Conservation (phyloP, 92 coral and sea anemone genomes). For the Epizoanthus rinbou region DNA sequence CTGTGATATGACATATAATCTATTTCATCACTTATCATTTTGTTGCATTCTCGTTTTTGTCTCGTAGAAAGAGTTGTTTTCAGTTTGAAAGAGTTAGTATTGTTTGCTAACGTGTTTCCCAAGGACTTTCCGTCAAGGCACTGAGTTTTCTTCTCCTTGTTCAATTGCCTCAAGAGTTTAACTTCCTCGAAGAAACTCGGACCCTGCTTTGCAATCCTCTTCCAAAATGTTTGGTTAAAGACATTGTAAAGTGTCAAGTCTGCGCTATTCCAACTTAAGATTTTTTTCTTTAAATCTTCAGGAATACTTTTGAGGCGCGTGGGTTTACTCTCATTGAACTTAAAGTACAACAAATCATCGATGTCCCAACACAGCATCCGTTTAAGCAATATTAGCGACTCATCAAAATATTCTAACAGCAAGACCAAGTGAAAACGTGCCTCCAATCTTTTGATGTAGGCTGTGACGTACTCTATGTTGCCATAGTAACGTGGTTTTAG, state of each 20-base stretch:
- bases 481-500: constrained; percentile 53
- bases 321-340: constrained; percentile 55
- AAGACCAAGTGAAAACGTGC: constrained; percentile 66
- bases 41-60: constrained; percentile 1
- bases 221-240: constrained; percentile 73
- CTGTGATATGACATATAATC: constrained; percentile 25
- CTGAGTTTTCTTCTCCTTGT: constrained; percentile 17
- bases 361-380: constrained; percentile 72
- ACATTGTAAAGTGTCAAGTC: constrained; percentile 56
- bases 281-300: constrained; percentile 19
- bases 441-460: constrained; percentile 60
- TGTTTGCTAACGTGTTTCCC: not conserved
- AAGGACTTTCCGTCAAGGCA: not conserved
- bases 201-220: constrained; percentile 59
- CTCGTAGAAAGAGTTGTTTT: not conserved
- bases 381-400: constrained; percentile 74
- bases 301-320: constrained; percentile 39
- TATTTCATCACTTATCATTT: constrained; percentile 13
- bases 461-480: constrained; percentile 31
- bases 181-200: constrained; percentile 67
- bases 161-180: constrained; percentile 35
- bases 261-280: constrained; percentile 66
- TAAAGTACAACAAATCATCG: constrained; percentile 68
- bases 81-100: not conserved
- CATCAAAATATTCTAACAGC: constrained; percentile 80